These are phyloP conservation scores for Apodemus sylvaticus DNA, from an alignment of 2,113 vertebrate genomes.

Conservation along the genomic window DNA sequence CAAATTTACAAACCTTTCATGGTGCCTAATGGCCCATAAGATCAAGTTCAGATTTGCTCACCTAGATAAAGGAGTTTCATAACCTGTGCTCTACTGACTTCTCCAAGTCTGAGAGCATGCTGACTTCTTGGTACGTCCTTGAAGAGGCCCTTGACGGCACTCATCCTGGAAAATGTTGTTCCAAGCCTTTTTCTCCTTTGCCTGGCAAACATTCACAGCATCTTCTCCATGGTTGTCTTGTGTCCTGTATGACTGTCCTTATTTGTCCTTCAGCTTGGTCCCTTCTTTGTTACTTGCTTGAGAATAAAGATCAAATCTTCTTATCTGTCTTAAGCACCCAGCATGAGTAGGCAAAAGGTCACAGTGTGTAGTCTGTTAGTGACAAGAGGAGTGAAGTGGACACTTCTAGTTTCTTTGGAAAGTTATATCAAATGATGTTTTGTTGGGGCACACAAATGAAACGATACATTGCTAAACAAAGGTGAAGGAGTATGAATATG, in stretches of 20 bases:
- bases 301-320: not conserved
- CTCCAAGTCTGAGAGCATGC: not conserved
- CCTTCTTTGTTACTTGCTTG: slow-evolving; percentile 11
- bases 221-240: not conserved
- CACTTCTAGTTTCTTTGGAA: too few relatives aligned
- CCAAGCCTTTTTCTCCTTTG: not conserved
- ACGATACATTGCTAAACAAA: too few relatives aligned
- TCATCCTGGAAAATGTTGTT: slow-evolving; percentile 24
- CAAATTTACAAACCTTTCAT: slow-evolving; percentile 13
- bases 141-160: not conserved
- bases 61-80: slow-evolving; percentile 43
- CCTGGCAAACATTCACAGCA: not conserved
- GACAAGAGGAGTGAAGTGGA: not conserved
- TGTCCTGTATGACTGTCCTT: not conserved
- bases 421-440: too few relatives aligned
- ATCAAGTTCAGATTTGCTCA: slow-evolving; percentile 45
- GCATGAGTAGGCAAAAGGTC: not conserved
- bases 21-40: slow-evolving; percentile 24
- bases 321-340: not conserved
- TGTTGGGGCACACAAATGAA: too few relatives aligned
- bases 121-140: not conserved
- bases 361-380: not conserved
- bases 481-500: too few relatives aligned
- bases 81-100: not conserved
- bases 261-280: not conserved